Evolutionary conservation across 2,888 invertebrate species (phyloP).

Genomic region (Chymomyza fuscimana): DNA sequence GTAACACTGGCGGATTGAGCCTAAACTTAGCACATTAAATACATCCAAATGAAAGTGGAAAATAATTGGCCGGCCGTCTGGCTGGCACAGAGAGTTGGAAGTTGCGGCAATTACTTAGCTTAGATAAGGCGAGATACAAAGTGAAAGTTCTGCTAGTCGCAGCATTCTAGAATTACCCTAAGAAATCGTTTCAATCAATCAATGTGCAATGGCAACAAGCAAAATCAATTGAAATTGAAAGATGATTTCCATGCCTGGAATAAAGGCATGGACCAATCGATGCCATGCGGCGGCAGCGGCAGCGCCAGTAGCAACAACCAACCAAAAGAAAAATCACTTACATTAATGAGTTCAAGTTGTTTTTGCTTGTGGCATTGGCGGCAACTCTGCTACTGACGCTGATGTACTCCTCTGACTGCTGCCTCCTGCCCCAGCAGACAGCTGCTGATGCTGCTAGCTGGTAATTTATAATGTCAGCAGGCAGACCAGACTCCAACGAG

Average conservation of each 20-base stretch:
- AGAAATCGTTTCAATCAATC: constrained; percentile 72
- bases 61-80: constrained; percentile 46
- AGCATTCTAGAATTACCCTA: constrained; percentile 54
- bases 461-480: constrained; percentile 75
- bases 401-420: neutral
- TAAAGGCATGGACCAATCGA: neutral
- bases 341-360: constrained; percentile 74
- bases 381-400: constrained; percentile 24
- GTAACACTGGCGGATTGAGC: no score
- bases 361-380: constrained; percentile 57
- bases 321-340: constrained; percentile 73
- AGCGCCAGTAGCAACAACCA: constrained; percentile 30
- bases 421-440: neutral
- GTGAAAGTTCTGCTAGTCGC: constrained; percentile 32
- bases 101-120: constrained; percentile 64
- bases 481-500: constrained; percentile 35
- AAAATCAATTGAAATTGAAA: constrained; percentile 75
- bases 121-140: constrained; percentile 36
- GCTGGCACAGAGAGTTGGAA: neutral
- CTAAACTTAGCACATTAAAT: constrained; percentile 45
- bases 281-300: neutral
- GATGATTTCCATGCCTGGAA: constrained; percentile 55
- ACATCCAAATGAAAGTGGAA: constrained; percentile 55
- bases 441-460: constrained; percentile 32
- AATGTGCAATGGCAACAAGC: constrained; percentile 66